Base-by-base conservation (phyloP, 2,888 invertebrate species). In the Kuschelorhynchus macadamiae region DNA sequence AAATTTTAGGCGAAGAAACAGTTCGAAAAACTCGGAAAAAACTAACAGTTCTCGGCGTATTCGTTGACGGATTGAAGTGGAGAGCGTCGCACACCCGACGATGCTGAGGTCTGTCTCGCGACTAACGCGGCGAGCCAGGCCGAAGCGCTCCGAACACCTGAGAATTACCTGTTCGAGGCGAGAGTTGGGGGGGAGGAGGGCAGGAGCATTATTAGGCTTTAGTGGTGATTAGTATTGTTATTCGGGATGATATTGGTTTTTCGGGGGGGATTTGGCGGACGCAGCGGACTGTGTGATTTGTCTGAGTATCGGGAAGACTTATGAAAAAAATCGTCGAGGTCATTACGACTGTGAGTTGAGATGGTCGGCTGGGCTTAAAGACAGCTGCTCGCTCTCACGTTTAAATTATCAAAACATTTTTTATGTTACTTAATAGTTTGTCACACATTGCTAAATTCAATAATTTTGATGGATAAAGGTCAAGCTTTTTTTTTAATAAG, bases 91-190 rank as follows among this genome's bases (percentile, higher is more conserved):
- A 46, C 60, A 55, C 25, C 66, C 66, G 36, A 21, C 53, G 25
- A 8, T 25, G 21, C 30, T 12, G 52, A 49, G 46, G 59, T 30
- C 46, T 39, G 66, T 47, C 60, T 66, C 66, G 60, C 66, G 66
- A 66, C 66, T 66, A 60, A 65, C 18, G 36, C 55, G 52, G 46
- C 66, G 66, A 66, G 39, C 33, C 46, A 41, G 59, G 33, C 66
- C 66, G 66, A 66, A 42, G 16, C 18, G 30, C 12, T 44, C 66
- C 66, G 66, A 66, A 60, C 66, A 60, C 66, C 66, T 59, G 66
- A 65, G 60, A 47, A 63, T 59, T 66, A 66, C 59, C 66, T 66
- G 60, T 65, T 65, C 46, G 20, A 33, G 44, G 21, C n/a, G 11
- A 39, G 14, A 16, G 9, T 14, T 17, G 25, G 25, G 47, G 64